A percentile compares a stretch with the other conserved stretches of the same genome.
Conservation (phyloP, 2,888 invertebrate genomes). For the Chymomyza caudatula region DNA sequence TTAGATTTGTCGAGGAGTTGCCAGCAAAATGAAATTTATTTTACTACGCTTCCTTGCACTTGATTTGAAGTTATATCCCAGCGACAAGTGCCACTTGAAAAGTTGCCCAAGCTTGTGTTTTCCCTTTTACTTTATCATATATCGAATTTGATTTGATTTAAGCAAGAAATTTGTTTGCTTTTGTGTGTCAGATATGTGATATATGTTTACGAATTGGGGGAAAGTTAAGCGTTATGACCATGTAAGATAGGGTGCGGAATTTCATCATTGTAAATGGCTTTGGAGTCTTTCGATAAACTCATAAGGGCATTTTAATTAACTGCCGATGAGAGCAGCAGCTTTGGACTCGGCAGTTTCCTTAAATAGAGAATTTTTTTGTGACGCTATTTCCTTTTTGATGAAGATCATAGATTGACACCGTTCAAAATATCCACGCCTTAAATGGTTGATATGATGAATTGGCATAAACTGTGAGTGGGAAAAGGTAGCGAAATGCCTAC, state of each 20-base stretch:
- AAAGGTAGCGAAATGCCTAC: too few relatives aligned
- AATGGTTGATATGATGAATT: too few relatives aligned
- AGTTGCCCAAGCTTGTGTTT: constrained; percentile 33
- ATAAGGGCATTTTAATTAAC: too few relatives aligned
- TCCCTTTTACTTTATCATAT: constrained; percentile 23
- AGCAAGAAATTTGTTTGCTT: constrained; percentile 22
- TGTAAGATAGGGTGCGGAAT: background rate
- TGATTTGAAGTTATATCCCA: constrained; percentile 35
- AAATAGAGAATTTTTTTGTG: too few relatives aligned
- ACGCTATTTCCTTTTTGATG: too few relatives aligned
- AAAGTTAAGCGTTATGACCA: constrained; percentile 32
- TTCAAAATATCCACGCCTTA: too few relatives aligned
- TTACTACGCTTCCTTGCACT: constrained; percentile 19
- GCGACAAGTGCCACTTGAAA: constrained; percentile 49
- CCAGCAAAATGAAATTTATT: constrained; percentile 45
- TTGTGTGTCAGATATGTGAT: constrained; percentile 23
- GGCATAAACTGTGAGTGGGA: too few relatives aligned
- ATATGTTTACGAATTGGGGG: constrained; percentile 38
- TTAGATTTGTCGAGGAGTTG: constrained; percentile 52
- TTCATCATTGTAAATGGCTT: background rate
- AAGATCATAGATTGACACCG: too few relatives aligned
- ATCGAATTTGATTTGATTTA: constrained; percentile 59
- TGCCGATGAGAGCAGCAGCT: too few relatives aligned
- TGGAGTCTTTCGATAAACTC: background rate
- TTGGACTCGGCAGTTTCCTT: too few relatives aligned